Evolutionary conservation across 2,797 vertebrate genomes (phyloP), one percentile per base, ranked within the genome.

Genomic region (Zalophus californianus): DNA sequence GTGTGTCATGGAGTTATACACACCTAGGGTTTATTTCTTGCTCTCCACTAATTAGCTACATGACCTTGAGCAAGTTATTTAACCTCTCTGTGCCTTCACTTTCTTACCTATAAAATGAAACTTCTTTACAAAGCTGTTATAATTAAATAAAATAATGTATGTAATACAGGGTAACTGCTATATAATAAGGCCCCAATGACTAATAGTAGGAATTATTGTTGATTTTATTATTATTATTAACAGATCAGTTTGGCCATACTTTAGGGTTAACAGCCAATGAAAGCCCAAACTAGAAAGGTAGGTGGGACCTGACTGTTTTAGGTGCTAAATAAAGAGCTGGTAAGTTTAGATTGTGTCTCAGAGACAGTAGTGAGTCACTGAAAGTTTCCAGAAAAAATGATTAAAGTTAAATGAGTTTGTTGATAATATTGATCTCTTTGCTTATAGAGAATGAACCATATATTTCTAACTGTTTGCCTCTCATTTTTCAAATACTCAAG

Each of bases 401-500:
- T 72, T 85, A 86, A 90, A 70, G 44, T 89, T 70, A 80, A 73
- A 38, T 29, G 15, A 70, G 77, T 78, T 72, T 83, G 20, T 90
- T 86, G 52, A 16, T 84, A 32, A 94, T 87, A 16, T 1, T 66
- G n/a, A 75, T 50, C 35, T 94, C 64, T 96, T 94, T 13, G 10
- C 90, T 66, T 92, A 85, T 3, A 89, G 50, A 92, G 54, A 95
- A 58, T 38, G 27, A 93, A 2, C n/a, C 13, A 52, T 21, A 41
- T 35, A 21, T 15, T 83, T 92, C 62, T 87, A 50, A 62, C 27
- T 29, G 12, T 72, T 72, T 58, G 27, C 15, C 35, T 89, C 50
- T 38, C 32, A 82, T 64, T 94, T 97, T 95, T 88, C 41, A 88
- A 88, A 86, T 89, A 77, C 8, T 7, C 29, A 91, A 77, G 58